Evolutionary conservation across 2,888 invertebrate genomes (phyloP).

Genomic region (Quadroppia sp.): DNA sequence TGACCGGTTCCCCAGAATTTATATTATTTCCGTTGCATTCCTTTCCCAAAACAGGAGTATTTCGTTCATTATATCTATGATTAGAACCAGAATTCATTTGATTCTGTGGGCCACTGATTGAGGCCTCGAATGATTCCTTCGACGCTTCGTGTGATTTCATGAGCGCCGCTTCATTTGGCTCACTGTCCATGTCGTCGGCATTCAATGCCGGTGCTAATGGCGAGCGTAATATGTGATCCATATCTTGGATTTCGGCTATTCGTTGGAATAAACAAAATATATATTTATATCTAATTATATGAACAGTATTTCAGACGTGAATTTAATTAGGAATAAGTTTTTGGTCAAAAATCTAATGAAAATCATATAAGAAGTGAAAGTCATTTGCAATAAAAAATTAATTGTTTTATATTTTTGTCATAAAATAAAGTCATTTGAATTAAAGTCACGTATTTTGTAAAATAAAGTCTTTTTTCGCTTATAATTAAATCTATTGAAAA

Average conservation of each 20-base stretch:
- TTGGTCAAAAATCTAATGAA: no score
- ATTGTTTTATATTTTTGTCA: background rate
- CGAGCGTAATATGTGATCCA: slow-evolving; percentile 17
- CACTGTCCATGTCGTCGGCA: slow-evolving; percentile 10
- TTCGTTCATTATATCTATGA: slow-evolving; percentile 25
- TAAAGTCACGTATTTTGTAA: slow-evolving; percentile 12
- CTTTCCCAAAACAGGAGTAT: slow-evolving; percentile 38
- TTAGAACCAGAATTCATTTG: slow-evolving; percentile 30
- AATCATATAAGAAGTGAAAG: background rate
- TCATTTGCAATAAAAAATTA: background rate
- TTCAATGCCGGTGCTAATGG: slow-evolving; percentile 14
- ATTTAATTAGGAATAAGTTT: no score
- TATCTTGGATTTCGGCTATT: slow-evolving; percentile 28
- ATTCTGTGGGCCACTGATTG: slow-evolving; percentile 2
- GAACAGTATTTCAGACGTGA: background rate
- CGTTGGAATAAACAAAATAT: background rate
- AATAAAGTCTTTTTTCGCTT: no score
- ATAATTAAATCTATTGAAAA: no score
- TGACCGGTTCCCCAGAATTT: slow-evolving; percentile 45
- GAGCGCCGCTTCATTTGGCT: slow-evolving; percentile 29
- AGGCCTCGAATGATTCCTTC: slow-evolving; percentile 14
- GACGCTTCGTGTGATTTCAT: slow-evolving; percentile 22
- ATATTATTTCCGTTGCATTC: slow-evolving; percentile 37
- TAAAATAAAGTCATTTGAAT: background rate
- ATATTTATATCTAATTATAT: background rate